phyloP scores from a whole-genome alignment of 35 echinoderm and acorn worm genomes.

The Diadema setosum region DNA sequence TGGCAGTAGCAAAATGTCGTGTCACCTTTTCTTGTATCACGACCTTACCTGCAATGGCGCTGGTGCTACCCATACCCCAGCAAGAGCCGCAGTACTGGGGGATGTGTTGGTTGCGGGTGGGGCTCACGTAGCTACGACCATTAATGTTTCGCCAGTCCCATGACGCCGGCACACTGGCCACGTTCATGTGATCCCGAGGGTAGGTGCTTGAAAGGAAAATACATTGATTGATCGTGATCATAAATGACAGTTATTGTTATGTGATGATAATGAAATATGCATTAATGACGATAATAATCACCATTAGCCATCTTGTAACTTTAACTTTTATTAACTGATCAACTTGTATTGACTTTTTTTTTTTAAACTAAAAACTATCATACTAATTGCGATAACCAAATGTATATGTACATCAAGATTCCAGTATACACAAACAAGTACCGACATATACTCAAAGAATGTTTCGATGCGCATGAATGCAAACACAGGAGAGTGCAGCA shows the following conservation, averaged over 20 bases:
- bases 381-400: too few species aligned
- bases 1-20: too few species aligned
- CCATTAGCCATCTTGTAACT: background rate
- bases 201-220: slow-evolving; percentile 49
- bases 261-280: background rate
- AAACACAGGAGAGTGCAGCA: too few species aligned
- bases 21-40: too few species aligned
- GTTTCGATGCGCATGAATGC: too few species aligned
- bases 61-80: slow-evolving; percentile 95
- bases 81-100: slow-evolving; percentile 98
- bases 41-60: slow-evolving; percentile 82
- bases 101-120: slow-evolving; percentile 96
- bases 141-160: slow-evolving; percentile 96
- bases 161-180: slow-evolving; percentile 9
- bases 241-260: background rate
- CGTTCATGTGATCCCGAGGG: slow-evolving; percentile 62
- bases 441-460: too few species aligned
- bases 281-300: background rate
- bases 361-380: too few species aligned
- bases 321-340: background rate
- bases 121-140: slow-evolving; percentile 78
- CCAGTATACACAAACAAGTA: too few species aligned
- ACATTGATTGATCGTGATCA: background rate
- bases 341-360: background rate
- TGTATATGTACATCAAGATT: too few species aligned